A percentile compares a stretch with the other conserved stretches of the same genome.
phyloP scores from a whole-genome alignment of 2,888 invertebrate species.

The Brachycybe producta region DNA sequence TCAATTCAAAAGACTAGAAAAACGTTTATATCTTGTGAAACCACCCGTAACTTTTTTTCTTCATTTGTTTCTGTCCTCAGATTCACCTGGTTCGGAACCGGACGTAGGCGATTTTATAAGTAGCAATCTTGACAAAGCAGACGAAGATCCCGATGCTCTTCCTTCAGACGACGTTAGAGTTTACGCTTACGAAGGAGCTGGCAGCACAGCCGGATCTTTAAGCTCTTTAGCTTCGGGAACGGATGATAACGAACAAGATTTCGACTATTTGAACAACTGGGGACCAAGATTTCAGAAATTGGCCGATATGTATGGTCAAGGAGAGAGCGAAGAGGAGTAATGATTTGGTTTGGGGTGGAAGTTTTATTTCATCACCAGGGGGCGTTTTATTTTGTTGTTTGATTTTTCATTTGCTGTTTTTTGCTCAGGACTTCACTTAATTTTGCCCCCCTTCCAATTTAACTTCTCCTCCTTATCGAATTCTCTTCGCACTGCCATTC shows the following conservation, averaged over 20 bases:
- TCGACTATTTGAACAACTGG: slow-evolving; percentile 86
- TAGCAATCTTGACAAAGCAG: slow-evolving; percentile 75
- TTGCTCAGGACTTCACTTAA: no score
- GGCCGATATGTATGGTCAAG: slow-evolving; percentile 89
- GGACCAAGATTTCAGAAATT: slow-evolving; percentile 90
- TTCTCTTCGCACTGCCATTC: no score
- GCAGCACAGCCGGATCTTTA: slow-evolving; percentile 80
- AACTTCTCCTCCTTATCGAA: no score
- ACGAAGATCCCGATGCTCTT: slow-evolving; percentile 78
- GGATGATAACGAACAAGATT: slow-evolving; percentile 82
- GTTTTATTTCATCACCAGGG: no score
- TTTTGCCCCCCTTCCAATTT: no score
- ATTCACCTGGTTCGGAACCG: slow-evolving; percentile 48
- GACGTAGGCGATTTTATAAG: slow-evolving; percentile 83
- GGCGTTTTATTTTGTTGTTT: no score
- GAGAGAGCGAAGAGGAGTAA: slow-evolving; percentile 60
- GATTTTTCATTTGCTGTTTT: no score
- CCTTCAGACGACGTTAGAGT: slow-evolving; percentile 94
- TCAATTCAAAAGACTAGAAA: no score
- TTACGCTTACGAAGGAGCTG: slow-evolving; percentile 95
- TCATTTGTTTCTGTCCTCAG: slow-evolving; percentile 28
- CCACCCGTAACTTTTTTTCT: no score
- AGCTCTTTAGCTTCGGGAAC: slow-evolving; percentile 87
- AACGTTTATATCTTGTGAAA: no score
- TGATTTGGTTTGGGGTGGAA: no score